phyloP scores from a whole-genome alignment of 1,140 invertebrate genomes.

The Ostrea denselamellosa region DNA sequence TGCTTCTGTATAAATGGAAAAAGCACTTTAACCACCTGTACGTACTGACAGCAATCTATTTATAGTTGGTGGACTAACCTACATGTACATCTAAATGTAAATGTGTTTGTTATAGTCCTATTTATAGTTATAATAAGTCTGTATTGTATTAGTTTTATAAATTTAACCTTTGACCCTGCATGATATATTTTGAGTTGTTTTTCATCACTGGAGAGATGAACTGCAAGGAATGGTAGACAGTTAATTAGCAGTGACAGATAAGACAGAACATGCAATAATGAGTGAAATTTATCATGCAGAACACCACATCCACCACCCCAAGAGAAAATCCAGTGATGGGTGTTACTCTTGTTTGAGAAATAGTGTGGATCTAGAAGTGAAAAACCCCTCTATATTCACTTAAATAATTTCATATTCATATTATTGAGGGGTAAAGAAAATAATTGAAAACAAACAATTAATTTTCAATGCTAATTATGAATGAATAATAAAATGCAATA shows the following conservation, averaged over 20 bases:
- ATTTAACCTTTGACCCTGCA: not conserved
- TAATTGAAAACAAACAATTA: not conserved
- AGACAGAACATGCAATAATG: constrained; percentile 31
- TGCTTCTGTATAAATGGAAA: not conserved
- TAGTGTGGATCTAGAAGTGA: not conserved
- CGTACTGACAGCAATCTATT: not conserved
- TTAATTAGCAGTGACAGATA: not conserved
- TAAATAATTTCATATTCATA: not conserved
- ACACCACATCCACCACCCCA: constrained; percentile 14
- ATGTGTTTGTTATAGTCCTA: not conserved
- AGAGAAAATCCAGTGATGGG: not conserved
- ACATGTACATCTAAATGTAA: not conserved
- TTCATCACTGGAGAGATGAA: not conserved
- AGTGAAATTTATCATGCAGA: constrained; percentile 33
- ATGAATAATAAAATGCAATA: not conserved
- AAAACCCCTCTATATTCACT: not conserved
- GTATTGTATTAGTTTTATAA: not conserved
- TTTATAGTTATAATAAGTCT: constrained; percentile 11
- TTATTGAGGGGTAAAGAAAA: not conserved
- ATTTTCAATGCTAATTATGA: not conserved
- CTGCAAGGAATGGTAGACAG: constrained; percentile 19
- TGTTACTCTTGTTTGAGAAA: not conserved
- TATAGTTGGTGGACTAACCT: not conserved
- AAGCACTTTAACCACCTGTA: not conserved
- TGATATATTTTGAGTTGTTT: constrained; percentile 10